Evolutionary conservation across 1,140 invertebrate species (phyloP), one percentile per base, ranked within the genome.

Genomic region (Nephila pilipes): DNA sequence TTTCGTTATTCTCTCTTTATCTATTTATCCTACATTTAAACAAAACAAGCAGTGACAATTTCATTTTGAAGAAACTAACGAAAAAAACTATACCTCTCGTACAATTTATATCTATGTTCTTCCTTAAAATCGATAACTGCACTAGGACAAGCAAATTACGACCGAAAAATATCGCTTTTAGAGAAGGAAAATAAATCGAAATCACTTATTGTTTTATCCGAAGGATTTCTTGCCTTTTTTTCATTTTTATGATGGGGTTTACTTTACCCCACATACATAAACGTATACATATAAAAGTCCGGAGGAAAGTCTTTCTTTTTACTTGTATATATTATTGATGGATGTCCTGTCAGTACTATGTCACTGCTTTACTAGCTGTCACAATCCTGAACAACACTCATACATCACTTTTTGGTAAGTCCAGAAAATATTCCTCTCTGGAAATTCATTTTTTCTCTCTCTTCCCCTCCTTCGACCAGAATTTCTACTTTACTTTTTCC

Each of bases 351-450:
- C 88, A 90, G 54, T 90, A 25, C 60, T 90, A 38, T 90, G 75
- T 90, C 88, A 90, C 65, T 90, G 75, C 88, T 80, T 80, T 80
- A 90, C 88, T 90, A 90, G 65, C 88, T 90, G 88, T 90, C 88
- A 90, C 88, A 90, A 36, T 90, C 75, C 57, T 12, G 88, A 90
- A 90, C 88, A 90, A 80, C 88, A 80, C 88, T 87, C 88, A 90
- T 90, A 90, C 88, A 90, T 90, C 88, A 90, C 88, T 90, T 90
- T 80, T 25, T n/a, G 88, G 88, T 90, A 90, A 90, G 75, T 90
- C 88, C 69, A 80, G 88, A 65, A 90, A 90, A 90, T 90, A 79
- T 90, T 90, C 65, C 46, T n/a, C 63, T 38, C 32, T 38, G 25
- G 60, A 58, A 80, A 29, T 87, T 87, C 29, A 38, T 32, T 87